phyloP scores from a whole-genome alignment of 2,797 vertebrate species.

The Bradypodion pumilum region DNA sequence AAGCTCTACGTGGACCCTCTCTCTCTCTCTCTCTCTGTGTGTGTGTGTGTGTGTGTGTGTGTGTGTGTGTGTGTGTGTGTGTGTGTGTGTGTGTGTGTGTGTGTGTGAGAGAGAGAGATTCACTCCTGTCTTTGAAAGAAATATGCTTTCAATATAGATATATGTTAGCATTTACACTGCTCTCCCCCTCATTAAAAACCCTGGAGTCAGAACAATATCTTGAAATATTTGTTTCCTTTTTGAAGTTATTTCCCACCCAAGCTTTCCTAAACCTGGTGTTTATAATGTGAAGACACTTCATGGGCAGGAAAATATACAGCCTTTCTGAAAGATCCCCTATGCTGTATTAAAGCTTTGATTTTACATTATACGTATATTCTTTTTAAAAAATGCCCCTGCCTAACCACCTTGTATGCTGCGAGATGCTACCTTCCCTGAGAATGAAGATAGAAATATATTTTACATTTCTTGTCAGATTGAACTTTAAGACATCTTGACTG shows the following conservation, averaged over 20 bases:
- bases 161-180: rapidly evolving
- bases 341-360: not conserved
- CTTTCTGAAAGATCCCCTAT: rapidly evolving
- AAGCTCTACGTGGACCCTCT: rapidly evolving
- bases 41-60: not conserved
- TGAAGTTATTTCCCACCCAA: not conserved
- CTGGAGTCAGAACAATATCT: not conserved
- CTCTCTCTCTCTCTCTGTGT: too few species aligned
- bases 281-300: slow-evolving; percentile 3
- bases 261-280: not conserved
- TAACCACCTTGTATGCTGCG: slow-evolving; percentile 12
- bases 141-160: not conserved
- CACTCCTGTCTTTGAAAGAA: not conserved
- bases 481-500: slow-evolving; percentile 76
- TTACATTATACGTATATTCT: slow-evolving; percentile 16
- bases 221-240: not conserved
- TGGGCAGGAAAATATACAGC: not conserved
- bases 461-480: slow-evolving; percentile 76
- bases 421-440: slow-evolving; percentile 65
- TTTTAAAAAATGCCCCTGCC: slow-evolving; percentile 36
- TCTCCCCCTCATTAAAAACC: not conserved
- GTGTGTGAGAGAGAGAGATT: not conserved
- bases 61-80: not conserved
- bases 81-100: not conserved
- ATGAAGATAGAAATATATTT: slow-evolving; percentile 74